A percentile compares a stretch with the other conserved stretches of the same genome.
phyloP scores from a whole-genome alignment of 64 coral and sea anemone genomes.

The Anthopleura sola region DNA sequence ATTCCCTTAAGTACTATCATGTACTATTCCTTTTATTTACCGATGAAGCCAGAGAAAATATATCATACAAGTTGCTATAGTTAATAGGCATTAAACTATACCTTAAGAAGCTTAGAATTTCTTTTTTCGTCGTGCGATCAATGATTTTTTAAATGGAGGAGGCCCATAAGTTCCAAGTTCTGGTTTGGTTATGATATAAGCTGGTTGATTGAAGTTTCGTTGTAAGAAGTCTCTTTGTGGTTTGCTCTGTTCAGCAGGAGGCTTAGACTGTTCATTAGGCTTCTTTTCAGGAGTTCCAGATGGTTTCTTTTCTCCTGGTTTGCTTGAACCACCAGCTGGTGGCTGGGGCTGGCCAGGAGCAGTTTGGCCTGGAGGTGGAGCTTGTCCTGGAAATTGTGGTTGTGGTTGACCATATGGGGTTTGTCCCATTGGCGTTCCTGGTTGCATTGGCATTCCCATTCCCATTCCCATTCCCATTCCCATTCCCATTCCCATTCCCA shows the following conservation, averaged over 20 bases:
- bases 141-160: slow-evolving; percentile 9
- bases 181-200: neutral
- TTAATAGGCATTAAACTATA: neutral
- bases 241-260: slow-evolving; percentile 12
- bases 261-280: neutral
- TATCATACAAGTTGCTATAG: too few species aligned
- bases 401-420: neutral
- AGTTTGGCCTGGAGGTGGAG: neutral
- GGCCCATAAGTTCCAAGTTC: slow-evolving; percentile 1
- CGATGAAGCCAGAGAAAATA: too few species aligned
- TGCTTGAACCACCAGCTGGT: neutral
- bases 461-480: neutral
- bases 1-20: too few species aligned
- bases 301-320: neutral
- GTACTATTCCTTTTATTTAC: too few species aligned
- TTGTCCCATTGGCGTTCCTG: slow-evolving; percentile 1
- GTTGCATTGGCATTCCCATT: neutral
- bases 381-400: neutral
- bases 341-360: neutral
- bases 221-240: neutral
- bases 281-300: neutral
- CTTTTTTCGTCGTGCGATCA: neutral
- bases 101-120: neutral
- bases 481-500: too few species aligned
- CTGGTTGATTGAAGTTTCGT: neutral